These are phyloP conservation scores for Aradophagus sp. DNA, from an alignment of 1,140 invertebrate species.

Conservation along the genomic window DNA sequence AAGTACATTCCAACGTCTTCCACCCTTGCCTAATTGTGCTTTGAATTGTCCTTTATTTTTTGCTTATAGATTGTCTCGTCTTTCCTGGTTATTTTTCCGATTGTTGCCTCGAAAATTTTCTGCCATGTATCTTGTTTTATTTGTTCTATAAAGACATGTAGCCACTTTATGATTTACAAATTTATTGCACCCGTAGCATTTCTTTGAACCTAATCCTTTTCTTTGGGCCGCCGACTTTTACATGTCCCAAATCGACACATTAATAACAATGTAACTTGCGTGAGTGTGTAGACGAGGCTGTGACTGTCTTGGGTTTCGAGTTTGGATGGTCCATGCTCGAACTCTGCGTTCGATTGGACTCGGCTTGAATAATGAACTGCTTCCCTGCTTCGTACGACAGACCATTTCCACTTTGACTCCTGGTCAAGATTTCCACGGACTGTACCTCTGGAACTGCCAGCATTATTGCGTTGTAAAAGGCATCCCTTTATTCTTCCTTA, in stretches of 20 bases:
- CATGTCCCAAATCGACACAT: no score
- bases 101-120: no score
- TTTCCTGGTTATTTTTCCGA: no score
- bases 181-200: no score
- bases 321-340: background rate
- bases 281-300: background rate
- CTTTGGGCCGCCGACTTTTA: no score
- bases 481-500: slow-evolving; percentile 3
- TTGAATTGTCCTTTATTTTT: no score
- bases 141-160: background rate
- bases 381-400: background rate
- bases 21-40: no score
- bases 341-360: background rate
- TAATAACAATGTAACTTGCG: background rate
- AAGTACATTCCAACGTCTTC: no score
- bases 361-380: background rate
- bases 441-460: slow-evolving; percentile 1
- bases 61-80: no score
- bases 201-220: no score
- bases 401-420: slow-evolving; percentile 1
- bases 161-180: no score
- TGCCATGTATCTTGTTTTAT: background rate
- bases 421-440: background rate
- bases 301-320: background rate
- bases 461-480: slow-evolving; percentile 13